Conservation (phyloP, 53 echinoderm and acorn worm genomes). For the Patiria pectinifera region DNA sequence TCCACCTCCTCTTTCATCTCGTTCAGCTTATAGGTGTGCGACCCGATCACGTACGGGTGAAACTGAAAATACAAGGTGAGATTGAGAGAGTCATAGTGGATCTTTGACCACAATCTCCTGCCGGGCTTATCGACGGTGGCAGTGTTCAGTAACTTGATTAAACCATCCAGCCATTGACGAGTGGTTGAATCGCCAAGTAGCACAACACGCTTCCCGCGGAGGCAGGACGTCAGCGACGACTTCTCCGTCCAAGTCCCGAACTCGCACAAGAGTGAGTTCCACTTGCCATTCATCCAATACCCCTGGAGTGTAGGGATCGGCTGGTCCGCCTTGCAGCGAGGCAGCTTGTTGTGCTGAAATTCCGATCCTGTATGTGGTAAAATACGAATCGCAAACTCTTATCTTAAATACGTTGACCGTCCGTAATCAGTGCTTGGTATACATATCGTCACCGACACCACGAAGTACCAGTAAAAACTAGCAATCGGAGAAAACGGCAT, state of each 20-base stretch:
- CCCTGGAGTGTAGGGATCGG: slow-evolving; percentile 45
- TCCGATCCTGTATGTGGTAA: background rate
- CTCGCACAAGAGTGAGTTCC: slow-evolving; percentile 61
- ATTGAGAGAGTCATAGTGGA: slow-evolving; percentile 12
- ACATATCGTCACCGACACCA: too few species aligned
- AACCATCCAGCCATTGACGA: slow-evolving; percentile 18
- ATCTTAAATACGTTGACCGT: too few species aligned
- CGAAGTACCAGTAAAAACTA: too few species aligned
- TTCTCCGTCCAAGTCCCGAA: slow-evolving; percentile 7
- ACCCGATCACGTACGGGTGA: slow-evolving; percentile 44
- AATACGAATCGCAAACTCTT: background rate
- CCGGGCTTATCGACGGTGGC: background rate
- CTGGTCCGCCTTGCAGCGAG: slow-evolving; percentile 40
- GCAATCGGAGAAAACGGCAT: too few species aligned
- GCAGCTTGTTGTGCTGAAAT: background rate
- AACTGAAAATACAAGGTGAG: slow-evolving; percentile 48
- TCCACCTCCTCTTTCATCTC: slow-evolving; percentile 44
- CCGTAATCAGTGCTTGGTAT: too few species aligned
- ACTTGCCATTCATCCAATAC: slow-evolving; percentile 63
- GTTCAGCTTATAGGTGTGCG: background rate
- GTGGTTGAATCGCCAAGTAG: slow-evolving; percentile 57
- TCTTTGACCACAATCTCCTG: too few species aligned
- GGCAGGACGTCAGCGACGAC: background rate
- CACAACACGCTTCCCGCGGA: slow-evolving; percentile 20
- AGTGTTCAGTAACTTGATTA: background rate